Evolutionary conservation across 2,113 vertebrate genomes (phyloP).

Genomic region (Cochlearius cochlearius): DNA sequence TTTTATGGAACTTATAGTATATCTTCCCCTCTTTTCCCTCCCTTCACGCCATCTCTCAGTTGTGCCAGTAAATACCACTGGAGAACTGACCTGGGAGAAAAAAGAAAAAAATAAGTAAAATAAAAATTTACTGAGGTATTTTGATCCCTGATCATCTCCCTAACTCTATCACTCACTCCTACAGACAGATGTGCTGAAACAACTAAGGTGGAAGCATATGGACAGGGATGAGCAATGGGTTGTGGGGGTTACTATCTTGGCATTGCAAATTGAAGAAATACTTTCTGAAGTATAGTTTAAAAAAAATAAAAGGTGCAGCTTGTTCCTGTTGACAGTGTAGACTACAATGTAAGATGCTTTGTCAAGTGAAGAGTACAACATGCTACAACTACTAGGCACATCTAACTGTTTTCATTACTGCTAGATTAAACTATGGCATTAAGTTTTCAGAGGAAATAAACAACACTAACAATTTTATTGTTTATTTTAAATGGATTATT

Average conservation of each 20-base stretch:
- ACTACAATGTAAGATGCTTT: not conserved
- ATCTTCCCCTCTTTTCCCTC: not conserved
- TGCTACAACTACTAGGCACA: not conserved
- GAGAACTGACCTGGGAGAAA: not conserved
- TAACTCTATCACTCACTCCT: not conserved
- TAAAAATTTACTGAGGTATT: not conserved
- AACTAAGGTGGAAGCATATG: not conserved
- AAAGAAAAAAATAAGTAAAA: not conserved
- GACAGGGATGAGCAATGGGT: not conserved
- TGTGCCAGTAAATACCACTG: not conserved
- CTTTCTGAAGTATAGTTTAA: not conserved
- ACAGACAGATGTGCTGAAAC: not conserved
- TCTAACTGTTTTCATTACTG: not conserved
- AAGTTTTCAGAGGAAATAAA: constrained; percentile 3
- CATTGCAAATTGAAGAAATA: not conserved
- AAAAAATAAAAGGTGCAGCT: not conserved
- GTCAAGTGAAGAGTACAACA: not conserved
- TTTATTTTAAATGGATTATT: not conserved
- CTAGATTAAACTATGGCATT: not conserved
- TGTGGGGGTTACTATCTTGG: not conserved
- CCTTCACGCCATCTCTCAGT: not conserved
- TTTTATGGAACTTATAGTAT: not conserved
- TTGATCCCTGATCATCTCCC: not conserved
- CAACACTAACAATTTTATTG: not conserved
- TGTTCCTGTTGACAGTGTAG: not conserved